Evolutionary conservation across 2,888 invertebrate species (phyloP).

Genomic region (Cryptocephalus primarius): DNA sequence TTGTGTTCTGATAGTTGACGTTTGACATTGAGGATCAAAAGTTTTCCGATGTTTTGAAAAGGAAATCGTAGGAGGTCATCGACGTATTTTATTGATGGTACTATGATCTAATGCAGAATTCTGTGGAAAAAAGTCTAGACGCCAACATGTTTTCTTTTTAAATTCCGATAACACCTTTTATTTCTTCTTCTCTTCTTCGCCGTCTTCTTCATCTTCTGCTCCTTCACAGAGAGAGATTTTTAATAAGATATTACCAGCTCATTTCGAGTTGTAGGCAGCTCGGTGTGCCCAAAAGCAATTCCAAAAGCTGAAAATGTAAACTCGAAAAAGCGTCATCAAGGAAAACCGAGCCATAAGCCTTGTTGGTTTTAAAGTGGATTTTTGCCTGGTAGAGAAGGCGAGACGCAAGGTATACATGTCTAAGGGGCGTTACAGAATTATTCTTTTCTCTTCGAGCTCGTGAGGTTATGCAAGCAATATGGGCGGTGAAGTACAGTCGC

Average conservation of each 20-base stretch:
- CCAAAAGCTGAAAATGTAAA: slow-evolving; percentile 32
- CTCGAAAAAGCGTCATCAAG: slow-evolving; percentile 20
- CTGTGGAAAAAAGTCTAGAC: no score
- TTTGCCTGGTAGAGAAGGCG: slow-evolving; percentile 37
- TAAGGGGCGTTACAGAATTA: slow-evolving; percentile 40
- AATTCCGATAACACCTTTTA: no score
- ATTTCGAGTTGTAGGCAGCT: slow-evolving; percentile 24
- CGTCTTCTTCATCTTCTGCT: no score
- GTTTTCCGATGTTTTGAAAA: no score
- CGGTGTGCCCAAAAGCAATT: slow-evolving; percentile 33
- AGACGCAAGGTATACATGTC: slow-evolving; percentile 38
- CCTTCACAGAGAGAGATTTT: not conserved
- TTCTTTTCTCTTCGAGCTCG: slow-evolving; percentile 41
- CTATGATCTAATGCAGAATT: no score
- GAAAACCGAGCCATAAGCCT: slow-evolving; percentile 21
- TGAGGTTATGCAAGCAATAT: slow-evolving; percentile 42
- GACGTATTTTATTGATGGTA: no score
- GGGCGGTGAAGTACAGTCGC: slow-evolving; percentile 38
- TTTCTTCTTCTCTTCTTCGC: no score
- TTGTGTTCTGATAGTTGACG: no score
- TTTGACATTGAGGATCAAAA: no score
- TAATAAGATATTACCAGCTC: slow-evolving; percentile 5
- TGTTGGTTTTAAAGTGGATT: slow-evolving; percentile 30
- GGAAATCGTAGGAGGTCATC: no score
- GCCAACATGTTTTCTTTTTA: no score